Evolutionary conservation across 2,888 invertebrate species (phyloP), one percentile per base, ranked within the genome.

Genomic region (Oscheius myriophilus): DNA sequence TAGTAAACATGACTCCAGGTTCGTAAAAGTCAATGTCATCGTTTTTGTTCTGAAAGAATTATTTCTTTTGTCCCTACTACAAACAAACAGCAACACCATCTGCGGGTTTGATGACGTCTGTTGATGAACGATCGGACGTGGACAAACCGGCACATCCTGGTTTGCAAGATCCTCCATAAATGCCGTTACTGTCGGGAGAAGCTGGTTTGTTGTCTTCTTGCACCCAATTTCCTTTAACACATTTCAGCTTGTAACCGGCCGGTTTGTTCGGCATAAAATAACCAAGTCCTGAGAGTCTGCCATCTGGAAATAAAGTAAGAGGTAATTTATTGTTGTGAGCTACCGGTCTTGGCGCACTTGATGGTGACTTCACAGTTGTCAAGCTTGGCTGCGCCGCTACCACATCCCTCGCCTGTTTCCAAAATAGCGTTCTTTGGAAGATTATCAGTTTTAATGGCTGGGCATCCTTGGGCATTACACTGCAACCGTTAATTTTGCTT

Each of bases 181-280:
- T 49, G 6, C 66, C 66, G 7, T 46, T 26, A 1, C 12, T 21
- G 39, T 51, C 26, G 9, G 63, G 39, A 18, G 14, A 11, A 14
- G 21, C 42, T 18, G 33, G 39, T 2, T 33, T 14, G 2, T 18
- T 25, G 16, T 45, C 12, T 18, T 45, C 58, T 16, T 66, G 57
- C 14, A 42, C n/a, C 57, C 58, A 66, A 11, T 21, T 49, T 2
- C 57, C 57, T n/a, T 26, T 55, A 2, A 41, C 16, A 66, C 66
- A 66, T 16, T 18, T 45, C 55, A 66, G 21, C 33, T 23, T 41
- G 25, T 66, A 58, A 2, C 66, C 66, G 18, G 12, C 57, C 6
- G 66, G 66, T 18, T 66, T 58, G 26, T 45, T 45, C 14, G 57
- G 51, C 66, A 66, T 66, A 21, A 49, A 66, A 23, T 18, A 66